Evolutionary conservation across 1,140 invertebrate species (phyloP), one percentile per base, ranked within the genome.

Genomic region (Drosophila orena): DNA sequence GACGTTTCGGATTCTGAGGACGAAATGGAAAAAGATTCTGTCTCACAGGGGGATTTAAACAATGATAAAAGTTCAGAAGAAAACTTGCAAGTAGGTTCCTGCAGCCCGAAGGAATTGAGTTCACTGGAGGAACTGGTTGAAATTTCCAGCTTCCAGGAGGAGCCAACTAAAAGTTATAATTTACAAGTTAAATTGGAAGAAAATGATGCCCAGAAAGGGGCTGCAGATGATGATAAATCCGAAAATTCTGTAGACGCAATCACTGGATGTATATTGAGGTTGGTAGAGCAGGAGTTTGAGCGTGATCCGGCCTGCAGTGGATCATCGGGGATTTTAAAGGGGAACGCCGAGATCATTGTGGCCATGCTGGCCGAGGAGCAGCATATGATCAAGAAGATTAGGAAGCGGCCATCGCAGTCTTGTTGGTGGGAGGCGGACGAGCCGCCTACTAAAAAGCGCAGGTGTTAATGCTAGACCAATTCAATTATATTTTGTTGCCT

Each of bases 271-370:
- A 57, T 79, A 22, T n/a, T 77, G 22, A 12, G 8, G 2, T 12
- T 72, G 17, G 46, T 77, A 1, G 50, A 38, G 35, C 2, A 53
- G 30, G 27, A 34, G 14, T 50, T 50, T 11, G 4, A 5, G 14
- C 20, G 37, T 1, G 44, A 65, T 17, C 49, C 46, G 11, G 50
- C 52, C 14, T 17, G 20, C 24, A 4, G 20, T 37, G 55, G 5
- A 34, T 30, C 47, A 15, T 50, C 47, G 11, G 14, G 3, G 47
- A 17, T 15, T 17, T 34, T 27, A 5, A 24, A n/a, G 7, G 50
- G 20, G 12, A 50, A 71, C 20, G 59, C 65, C 8, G 42, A 56
- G 8, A 12, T 61, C 3, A 49, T 75, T 2, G 12, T 80, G 22
- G 27, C 34, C 8, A 38, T 35, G 52, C 35, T 50, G n/a, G 15